Evolutionary conservation across 2,888 invertebrate genomes (phyloP), one percentile per base, ranked within the genome.

Genomic region (Stenodema calcarata): DNA sequence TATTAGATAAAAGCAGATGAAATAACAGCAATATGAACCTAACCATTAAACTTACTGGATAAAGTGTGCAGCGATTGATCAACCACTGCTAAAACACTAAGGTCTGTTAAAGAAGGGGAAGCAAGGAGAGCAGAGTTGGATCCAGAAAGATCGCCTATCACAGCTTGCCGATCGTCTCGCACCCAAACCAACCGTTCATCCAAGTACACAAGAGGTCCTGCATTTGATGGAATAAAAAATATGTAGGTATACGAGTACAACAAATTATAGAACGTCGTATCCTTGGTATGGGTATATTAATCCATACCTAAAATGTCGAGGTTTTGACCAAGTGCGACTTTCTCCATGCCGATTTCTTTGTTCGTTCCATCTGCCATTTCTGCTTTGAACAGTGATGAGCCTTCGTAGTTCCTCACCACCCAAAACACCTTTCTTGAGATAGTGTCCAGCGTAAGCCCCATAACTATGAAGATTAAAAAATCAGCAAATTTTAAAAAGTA

Each of bases 161-260:
- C 94, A 0, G 96, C 95, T 85, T 94, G 94, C 62, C 93, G 93
- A 41, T 94, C 93, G 87, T 95, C 95, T 90, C 95, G 95, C 0
- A 97, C 92, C 98, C 97, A 98, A 81, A 97, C 92, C 30, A 98
- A 92, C 0, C 96, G 94, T 50, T 95, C 94, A 88, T 96, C 95
- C 91, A 96, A 96, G 92, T 96, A 96, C 89, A 95, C 95, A 30
- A 96, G 91, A 0, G 96, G 95, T 7, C 96, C 92, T 90, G 87
- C 2, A 7, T 35, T 47, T 47, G 47, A 47, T 12, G 47, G 7
- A 35, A 35, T n/a, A n/a, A n/a, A n/a, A n/a, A n/a, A n/a, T n/a
- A n/a, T n/a, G n/a, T n/a, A n/a, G n/a, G n/a, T n/a, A n/a, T n/a
- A n/a, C n/a, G n/a, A n/a, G n/a, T n/a, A n/a, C n/a, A n/a, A n/a